Evolutionary conservation across 2,888 invertebrate genomes (phyloP).

Genomic region (Chymomyza caudatula): DNA sequence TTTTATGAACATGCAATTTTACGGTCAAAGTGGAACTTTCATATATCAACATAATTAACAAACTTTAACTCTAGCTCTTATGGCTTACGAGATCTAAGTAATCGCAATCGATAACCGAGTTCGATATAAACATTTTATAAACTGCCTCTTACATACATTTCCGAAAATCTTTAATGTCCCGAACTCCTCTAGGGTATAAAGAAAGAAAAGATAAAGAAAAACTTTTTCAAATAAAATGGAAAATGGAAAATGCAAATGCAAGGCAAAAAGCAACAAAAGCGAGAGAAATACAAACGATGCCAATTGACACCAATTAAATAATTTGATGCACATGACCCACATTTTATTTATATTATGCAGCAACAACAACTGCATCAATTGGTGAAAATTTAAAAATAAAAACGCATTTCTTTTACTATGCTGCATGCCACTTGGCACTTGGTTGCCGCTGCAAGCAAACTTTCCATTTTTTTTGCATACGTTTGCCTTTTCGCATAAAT

Average conservation of each 20-base stretch:
- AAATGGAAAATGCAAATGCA: not conserved
- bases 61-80: too few relatives aligned
- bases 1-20: too few relatives aligned
- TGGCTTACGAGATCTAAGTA: too few relatives aligned
- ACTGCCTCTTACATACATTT: too few relatives aligned
- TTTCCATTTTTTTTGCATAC: constrained; percentile 12
- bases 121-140: too few relatives aligned
- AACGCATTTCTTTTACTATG: constrained; percentile 9
- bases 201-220: not conserved
- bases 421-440: not conserved
- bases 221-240: too few relatives aligned
- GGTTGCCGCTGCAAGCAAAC: not conserved
- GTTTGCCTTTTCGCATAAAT: constrained; percentile 8
- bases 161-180: too few relatives aligned
- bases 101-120: too few relatives aligned
- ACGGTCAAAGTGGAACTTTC: too few relatives aligned
- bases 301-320: constrained; percentile 71
- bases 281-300: not conserved
- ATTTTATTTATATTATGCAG: constrained; percentile 56
- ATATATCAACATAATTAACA: too few relatives aligned
- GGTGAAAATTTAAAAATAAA: constrained; percentile 24
- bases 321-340: constrained; percentile 72
- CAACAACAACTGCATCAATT: constrained; percentile 18
- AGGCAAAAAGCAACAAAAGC: not conserved
- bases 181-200: not conserved